Percentiles rank a stretch among this genome's conserved stretches.
phyloP scores from a whole-genome alignment of 2,888 invertebrate species.

The Schrankia costaestrigalis region DNA sequence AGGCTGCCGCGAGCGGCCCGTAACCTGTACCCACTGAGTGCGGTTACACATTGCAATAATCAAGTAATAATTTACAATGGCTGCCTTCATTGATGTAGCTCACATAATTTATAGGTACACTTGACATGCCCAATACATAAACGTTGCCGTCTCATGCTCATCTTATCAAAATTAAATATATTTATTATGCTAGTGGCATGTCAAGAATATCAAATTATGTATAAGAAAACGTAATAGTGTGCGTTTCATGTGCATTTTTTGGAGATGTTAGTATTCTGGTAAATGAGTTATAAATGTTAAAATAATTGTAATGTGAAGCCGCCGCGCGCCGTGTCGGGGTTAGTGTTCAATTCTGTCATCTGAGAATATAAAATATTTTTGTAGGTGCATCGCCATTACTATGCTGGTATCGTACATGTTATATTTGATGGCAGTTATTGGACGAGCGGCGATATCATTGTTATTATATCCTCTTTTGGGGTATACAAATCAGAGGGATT shows the following conservation, averaged over 20 bases:
- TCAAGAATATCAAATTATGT: slow-evolving; percentile 13
- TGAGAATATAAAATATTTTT: slow-evolving; percentile 26
- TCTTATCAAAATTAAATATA: slow-evolving; percentile 2
- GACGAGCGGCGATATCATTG: slow-evolving; percentile 20
- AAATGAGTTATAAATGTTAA: slow-evolving; percentile 17
- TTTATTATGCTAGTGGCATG: slow-evolving; percentile 11
- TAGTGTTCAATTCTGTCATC: slow-evolving; percentile 33
- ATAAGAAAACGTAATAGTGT: slow-evolving; percentile 13
- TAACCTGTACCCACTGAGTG: slow-evolving; percentile 11
- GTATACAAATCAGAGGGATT: slow-evolving; percentile 18
- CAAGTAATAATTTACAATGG: slow-evolving; percentile 15
- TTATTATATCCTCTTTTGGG: slow-evolving; percentile 30
- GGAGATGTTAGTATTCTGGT: slow-evolving; percentile 19
- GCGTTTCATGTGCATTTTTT: slow-evolving; percentile 19
- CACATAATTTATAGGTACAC: slow-evolving; percentile 6
- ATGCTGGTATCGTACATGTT: slow-evolving; percentile 27
- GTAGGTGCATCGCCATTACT: slow-evolving; percentile 26
- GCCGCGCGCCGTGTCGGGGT: slow-evolving; percentile 12
- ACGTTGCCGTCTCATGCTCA: slow-evolving; percentile 7
- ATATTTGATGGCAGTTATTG: slow-evolving; percentile 30
- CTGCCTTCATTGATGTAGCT: slow-evolving; percentile 22
- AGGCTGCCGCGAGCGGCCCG: slow-evolving; percentile 56
- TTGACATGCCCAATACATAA: slow-evolving; percentile 14
- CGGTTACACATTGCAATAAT: slow-evolving; percentile 28
- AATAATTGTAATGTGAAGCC: slow-evolving; percentile 29